These are phyloP conservation scores for Drosophila pectinifera DNA, from an alignment of 1,140 invertebrate species.

Conservation along the genomic window DNA sequence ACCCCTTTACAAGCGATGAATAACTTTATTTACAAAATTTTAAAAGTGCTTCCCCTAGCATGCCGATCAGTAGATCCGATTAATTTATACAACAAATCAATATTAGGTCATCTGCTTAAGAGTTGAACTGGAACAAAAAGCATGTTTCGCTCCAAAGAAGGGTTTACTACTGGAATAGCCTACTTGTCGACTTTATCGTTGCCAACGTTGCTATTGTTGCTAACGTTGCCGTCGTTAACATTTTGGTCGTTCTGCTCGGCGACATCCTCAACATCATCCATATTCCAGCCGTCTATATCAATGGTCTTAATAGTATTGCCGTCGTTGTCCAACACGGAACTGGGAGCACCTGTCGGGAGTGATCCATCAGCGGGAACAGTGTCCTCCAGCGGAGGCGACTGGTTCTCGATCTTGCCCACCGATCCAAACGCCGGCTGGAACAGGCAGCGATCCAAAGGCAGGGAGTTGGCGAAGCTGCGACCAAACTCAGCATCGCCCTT, in stretches of 20 bases:
- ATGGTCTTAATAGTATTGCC: conserved; percentile 53
- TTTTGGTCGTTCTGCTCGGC: conserved; percentile 19
- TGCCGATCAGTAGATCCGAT: neutral
- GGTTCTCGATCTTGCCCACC: neutral
- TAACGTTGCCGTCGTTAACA: conserved; percentile 32
- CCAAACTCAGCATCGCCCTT: conserved; percentile 52
- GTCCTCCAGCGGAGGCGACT: neutral
- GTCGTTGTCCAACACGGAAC: conserved; percentile 36
- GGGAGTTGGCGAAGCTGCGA: conserved; percentile 52
- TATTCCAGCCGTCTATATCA: conserved; percentile 70
- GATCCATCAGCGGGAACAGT: neutral
- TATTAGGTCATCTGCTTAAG: neutral
- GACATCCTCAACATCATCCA: conserved; percentile 26
- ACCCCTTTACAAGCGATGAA: neutral
- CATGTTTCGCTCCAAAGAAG: neutral
- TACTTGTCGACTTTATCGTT: conserved; percentile 56
- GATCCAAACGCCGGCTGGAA: neutral
- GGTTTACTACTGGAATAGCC: neutral
- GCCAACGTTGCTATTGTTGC: no score
- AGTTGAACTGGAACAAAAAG: neutral
- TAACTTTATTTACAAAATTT: neutral
- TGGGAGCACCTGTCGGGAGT: neutral
- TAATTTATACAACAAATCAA: conserved; percentile 4
- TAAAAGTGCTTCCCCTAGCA: neutral
- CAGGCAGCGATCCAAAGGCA: conserved; percentile 3